Evolutionary conservation across 2,888 invertebrate genomes (phyloP), one percentile per base, ranked within the genome.

Genomic region (Phengaris arion): DNA sequence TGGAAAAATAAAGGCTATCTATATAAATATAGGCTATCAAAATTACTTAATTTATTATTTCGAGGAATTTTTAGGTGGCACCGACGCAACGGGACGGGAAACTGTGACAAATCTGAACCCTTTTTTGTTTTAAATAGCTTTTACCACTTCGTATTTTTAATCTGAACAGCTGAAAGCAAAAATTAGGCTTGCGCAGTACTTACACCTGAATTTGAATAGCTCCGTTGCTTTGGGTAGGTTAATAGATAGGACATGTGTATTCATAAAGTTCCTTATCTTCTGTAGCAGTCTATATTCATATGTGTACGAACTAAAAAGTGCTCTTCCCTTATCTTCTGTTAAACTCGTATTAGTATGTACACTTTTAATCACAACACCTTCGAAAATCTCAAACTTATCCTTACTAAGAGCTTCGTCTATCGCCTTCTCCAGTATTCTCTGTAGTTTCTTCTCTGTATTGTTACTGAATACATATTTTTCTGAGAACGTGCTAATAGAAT

Each of bases 191-290:
- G 4, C 2, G 35, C 35, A 2, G 74, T 86, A 94, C 93, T 93
- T 87, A 95, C 95, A 95, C 84, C 94, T 90, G 77, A 96, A 94
- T 80, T 95, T 95, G 76, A 96, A 93, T 69, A 95, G 89, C 78
- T 95, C 93, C 0, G 96, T 96, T 12, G 96, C 95, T 84, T 95
- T 94, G 0, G 96, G 95, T 74, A 97, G 83, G 82, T 95, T 95
- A 9, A 97, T 94, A 52, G 95, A 94, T 48, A 97, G 83, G 69
- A 94, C 94, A 86, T 95, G 96, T 75, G 91, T 94, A 74, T 94
- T 91, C 4, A 95, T 90, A 82, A 95, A 96, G 80, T 94, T 89
- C 80, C 95, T 94, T 59, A 96, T 87, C 83, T 94, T 95, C 79
- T 94, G 94, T 77, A 94, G 86, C 78, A 95, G 83, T 83, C 95